Percentiles rank a stretch among this genome's conserved stretches.
Conservation (phyloP, 37 sponge, comb jelly and placozoan genomes). For the Petrosia ficiformis region DNA sequence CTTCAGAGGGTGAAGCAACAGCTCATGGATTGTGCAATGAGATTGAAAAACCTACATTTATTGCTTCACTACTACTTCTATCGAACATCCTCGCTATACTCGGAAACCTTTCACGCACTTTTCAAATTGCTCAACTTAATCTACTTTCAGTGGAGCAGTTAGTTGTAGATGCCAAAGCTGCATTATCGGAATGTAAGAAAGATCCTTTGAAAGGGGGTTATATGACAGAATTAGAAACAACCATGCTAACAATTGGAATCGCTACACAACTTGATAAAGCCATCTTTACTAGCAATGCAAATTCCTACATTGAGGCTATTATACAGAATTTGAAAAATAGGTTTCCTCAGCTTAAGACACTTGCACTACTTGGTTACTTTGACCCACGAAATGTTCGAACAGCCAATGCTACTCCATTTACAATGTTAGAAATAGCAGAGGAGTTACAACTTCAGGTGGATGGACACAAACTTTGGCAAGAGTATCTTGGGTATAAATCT, state of each 20-base stretch:
- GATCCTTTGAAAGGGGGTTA: conserved; percentile 19
- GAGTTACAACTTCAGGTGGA: conserved; percentile 12
- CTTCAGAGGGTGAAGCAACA: conserved; percentile 18
- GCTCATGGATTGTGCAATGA: conserved; percentile 13
- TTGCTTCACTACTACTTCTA: conserved; percentile 20
- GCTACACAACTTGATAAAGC: conserved; percentile 17
- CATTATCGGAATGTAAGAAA: conserved; percentile 12
- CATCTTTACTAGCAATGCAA: conserved; percentile 14
- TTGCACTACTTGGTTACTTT: no score
- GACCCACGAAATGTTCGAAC: no score
- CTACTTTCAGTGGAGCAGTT: conserved; percentile 20
- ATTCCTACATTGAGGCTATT: conserved; percentile 18
- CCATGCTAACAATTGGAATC: conserved; percentile 9
- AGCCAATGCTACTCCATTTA: conserved; percentile 19
- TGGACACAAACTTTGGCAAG: no score
- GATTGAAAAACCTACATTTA: conserved; percentile 16
- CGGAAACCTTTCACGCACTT: conserved; percentile 15
- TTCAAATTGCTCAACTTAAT: no score
- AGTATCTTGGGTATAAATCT: no score
- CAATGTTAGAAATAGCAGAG: conserved; percentile 13
- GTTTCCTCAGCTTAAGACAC: no score
- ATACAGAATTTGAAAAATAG: conserved; percentile 18
- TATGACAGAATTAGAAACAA: conserved; percentile 21
- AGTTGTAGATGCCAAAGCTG: conserved; percentile 26
- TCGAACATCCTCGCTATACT: conserved; percentile 22